Base-by-base conservation (phyloP, 2,888 invertebrate genomes). In the Pristionchus exspectatus region DNA sequence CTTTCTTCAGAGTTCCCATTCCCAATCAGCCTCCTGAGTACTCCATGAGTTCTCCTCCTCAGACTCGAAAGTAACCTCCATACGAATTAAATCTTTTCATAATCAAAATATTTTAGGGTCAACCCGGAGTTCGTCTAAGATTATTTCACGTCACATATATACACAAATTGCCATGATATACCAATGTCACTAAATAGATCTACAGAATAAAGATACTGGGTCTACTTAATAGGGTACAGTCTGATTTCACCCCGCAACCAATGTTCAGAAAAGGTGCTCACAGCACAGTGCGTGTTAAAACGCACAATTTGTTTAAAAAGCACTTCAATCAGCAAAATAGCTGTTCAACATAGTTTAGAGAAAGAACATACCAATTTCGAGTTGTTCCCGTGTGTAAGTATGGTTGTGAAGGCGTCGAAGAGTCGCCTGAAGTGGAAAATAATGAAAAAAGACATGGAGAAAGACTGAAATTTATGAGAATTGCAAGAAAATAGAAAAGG, bases 1-100 rank as follows among this genome's bases (percentile, higher is more conserved):
- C n/a, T 33, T 50, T 54, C 56, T 56, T 44, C 56, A 83, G 84
- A 85, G 84, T 85, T 21, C 84, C 84, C 12, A 85, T 85, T 59
- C 84, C 84, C 59, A 85, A 85, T 18, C 84, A 85, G 24, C 84
- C 84, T 85, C 84, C 84, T 12, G 84, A 85, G 84, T 85, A 85
- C 21, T 85, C 84, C 10, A 85, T 85, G 84, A n/a, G 84, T 24
- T 85, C 84, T 7, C 84, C 84, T 59, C 59, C 84, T 9, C 81
- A 81, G 81, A 85, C 84, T 33, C 18, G 59, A 56, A 85, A 56
- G 84, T 85, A 59, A n/a, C 12, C n/a, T 33, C 21, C 27, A n/a
- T 27, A 30, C 59, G 33, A 59, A 16, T 59, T 33, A 33, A 33
- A 74, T 74, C 18, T 14, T 30, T 74, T 33, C 30, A 56, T n/a